Evolutionary conservation across 2,888 invertebrate genomes (phyloP).

Genomic region (Mimumesa dahlbomi): DNA sequence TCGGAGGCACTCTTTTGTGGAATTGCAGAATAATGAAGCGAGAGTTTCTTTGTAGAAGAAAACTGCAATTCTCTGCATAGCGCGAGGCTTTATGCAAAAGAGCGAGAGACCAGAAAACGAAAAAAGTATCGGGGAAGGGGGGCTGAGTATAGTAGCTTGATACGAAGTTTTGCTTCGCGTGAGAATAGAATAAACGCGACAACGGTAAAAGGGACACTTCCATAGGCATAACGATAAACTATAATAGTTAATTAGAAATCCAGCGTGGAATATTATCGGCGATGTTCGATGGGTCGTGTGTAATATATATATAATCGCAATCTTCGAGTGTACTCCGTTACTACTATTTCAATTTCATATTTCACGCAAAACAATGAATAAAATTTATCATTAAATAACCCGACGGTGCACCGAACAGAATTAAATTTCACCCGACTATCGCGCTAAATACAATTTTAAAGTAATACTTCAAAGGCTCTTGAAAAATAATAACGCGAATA

Average conservation of each 20-base stretch:
- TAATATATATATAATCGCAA: too few species aligned
- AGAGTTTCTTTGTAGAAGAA: background rate
- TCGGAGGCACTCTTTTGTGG: constrained; percentile 15
- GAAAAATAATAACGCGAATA: constrained; percentile 12
- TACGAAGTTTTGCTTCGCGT: too few species aligned
- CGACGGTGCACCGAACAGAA: constrained; percentile 17
- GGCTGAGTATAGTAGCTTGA: too few species aligned
- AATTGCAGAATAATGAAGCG: constrained; percentile 18
- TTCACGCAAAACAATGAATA: constrained; percentile 8
- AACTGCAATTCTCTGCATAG: constrained; percentile 9
- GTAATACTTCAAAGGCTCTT: constrained; percentile 10
- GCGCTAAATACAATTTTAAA: constrained; percentile 9
- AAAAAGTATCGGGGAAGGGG: too few species aligned
- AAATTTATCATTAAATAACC: constrained; percentile 27
- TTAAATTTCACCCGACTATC: constrained; percentile 21
- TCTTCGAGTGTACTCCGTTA: too few species aligned
- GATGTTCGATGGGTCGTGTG: too few species aligned
- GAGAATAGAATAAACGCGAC: background rate
- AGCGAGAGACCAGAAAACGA: too few species aligned
- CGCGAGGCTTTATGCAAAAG: background rate
- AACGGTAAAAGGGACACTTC: too few species aligned
- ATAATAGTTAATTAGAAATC: too few species aligned
- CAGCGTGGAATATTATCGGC: too few species aligned
- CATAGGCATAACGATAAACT: too few species aligned
- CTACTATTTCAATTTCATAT: too few species aligned